Conservation (phyloP, 1,140 invertebrate species). For the Brachionus rotundiformis region DNA sequence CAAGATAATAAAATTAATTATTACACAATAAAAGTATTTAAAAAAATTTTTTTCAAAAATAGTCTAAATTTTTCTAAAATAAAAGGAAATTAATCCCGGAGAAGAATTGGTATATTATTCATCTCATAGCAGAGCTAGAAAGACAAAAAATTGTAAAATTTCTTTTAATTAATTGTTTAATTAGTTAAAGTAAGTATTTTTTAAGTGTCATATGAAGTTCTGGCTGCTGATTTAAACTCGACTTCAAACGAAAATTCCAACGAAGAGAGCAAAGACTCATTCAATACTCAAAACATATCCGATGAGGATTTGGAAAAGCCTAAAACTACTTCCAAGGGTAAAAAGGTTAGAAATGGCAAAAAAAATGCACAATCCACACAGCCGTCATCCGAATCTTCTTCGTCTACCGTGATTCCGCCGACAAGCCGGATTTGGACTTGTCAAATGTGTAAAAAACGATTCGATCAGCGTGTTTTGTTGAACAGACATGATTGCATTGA, state of each 20-base stretch:
- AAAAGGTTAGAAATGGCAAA: background rate
- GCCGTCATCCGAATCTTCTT: background rate
- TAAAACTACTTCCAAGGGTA: background rate
- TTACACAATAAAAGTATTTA: slow-evolving; percentile 26
- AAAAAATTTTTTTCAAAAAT: background rate
- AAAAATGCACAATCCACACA: background rate
- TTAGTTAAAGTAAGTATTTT: background rate
- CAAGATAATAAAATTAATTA: slow-evolving; percentile 54
- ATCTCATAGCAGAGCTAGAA: background rate
- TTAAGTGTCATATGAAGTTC: slow-evolving; percentile 2
- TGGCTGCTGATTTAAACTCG: background rate
- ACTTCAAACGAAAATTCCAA: slow-evolving; percentile 6
- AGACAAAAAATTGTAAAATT: background rate
- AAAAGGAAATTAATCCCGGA: slow-evolving; percentile 44
- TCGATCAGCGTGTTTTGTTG: slow-evolving; percentile 22
- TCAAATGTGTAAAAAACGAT: slow-evolving; percentile 48
- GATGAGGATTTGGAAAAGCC: background rate
- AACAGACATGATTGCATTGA: slow-evolving; percentile 47
- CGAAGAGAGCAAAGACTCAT: slow-evolving; percentile 36
- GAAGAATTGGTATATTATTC: slow-evolving; percentile 27
- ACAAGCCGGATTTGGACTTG: background rate
- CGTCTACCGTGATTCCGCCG: background rate
- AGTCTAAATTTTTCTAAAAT: background rate
- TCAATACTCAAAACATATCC: background rate
- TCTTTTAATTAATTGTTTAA: background rate